These are phyloP conservation scores for Parochlus steinenii DNA, from an alignment of 2,888 invertebrate genomes.

Conservation along the genomic window DNA sequence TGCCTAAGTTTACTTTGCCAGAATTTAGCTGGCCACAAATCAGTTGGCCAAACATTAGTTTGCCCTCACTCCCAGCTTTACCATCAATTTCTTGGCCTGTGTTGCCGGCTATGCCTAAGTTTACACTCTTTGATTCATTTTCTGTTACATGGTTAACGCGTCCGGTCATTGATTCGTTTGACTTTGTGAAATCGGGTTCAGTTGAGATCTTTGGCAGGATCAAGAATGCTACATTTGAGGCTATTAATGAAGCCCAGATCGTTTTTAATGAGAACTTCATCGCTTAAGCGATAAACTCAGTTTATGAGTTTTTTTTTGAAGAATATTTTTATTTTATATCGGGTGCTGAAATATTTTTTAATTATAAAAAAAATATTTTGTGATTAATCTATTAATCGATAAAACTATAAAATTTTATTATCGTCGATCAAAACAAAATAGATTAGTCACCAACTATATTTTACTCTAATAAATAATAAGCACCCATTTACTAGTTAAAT, in stretches of 20 bases:
- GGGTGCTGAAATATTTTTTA: background rate
- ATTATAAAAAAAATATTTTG: background rate
- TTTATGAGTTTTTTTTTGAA: no score
- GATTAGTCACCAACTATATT: no score
- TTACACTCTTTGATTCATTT: background rate
- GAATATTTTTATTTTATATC: no score
- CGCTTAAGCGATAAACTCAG: conserved; percentile 13
- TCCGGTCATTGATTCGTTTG: conserved; percentile 5
- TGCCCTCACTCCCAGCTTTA: background rate
- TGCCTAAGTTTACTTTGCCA: conserved; percentile 21
- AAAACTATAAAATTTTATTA: background rate
- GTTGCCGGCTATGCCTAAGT: background rate
- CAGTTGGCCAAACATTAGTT: conserved; percentile 23
- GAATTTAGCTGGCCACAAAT: conserved; percentile 17
- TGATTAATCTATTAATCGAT: background rate
- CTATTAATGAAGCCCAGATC: conserved; percentile 29
- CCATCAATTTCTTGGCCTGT: background rate
- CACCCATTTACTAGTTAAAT: no score
- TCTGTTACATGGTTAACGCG: background rate
- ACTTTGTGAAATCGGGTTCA: conserved; percentile 27
- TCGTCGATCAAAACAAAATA: no score
- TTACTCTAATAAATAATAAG: no score
- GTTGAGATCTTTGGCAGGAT: conserved; percentile 58
- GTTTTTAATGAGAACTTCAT: conserved; percentile 30
- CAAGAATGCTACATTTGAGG: conserved; percentile 34